These are phyloP conservation scores for Endotricha flammealis DNA, from an alignment of 2,888 invertebrate genomes.

Conservation along the genomic window DNA sequence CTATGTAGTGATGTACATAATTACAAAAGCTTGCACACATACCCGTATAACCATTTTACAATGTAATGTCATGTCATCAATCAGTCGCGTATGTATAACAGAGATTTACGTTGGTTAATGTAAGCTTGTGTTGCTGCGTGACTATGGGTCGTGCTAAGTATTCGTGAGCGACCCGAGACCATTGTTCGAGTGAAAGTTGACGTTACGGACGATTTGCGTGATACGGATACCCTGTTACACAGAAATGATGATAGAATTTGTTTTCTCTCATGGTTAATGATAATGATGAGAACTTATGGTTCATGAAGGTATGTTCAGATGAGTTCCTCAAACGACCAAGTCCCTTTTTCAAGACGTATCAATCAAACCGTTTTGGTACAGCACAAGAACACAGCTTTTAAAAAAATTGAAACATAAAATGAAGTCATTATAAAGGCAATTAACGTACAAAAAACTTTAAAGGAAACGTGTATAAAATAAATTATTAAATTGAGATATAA, in stretches of 20 bases:
- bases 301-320: too few relatives aligned
- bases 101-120: conserved; percentile 24
- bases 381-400: too few relatives aligned
- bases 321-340: too few relatives aligned
- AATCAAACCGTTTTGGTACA: too few relatives aligned
- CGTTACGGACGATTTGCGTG: conserved; percentile 60
- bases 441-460: background rate
- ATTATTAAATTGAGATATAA: conserved; percentile 7
- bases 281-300: background rate
- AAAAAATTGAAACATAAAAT: too few relatives aligned
- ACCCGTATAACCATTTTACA: conserved; percentile 37
- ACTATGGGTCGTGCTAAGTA: conserved; percentile 47
- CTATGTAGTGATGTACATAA: too few relatives aligned
- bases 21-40: background rate
- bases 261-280: conserved; percentile 3
- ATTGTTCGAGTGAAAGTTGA: conserved; percentile 71
- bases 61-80: conserved; percentile 32
- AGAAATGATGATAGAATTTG: conserved; percentile 6
- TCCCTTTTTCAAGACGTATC: too few relatives aligned
- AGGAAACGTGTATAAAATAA: conserved; percentile 4
- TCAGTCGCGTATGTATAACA: conserved; percentile 29
- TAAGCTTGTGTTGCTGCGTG: conserved; percentile 46
- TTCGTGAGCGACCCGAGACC: conserved; percentile 35
- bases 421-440: conserved; percentile 1
- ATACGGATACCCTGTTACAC: conserved; percentile 49